Base-by-base conservation (phyloP, 2,113 vertebrate genomes). In the Erinaceus europaeus region DNA sequence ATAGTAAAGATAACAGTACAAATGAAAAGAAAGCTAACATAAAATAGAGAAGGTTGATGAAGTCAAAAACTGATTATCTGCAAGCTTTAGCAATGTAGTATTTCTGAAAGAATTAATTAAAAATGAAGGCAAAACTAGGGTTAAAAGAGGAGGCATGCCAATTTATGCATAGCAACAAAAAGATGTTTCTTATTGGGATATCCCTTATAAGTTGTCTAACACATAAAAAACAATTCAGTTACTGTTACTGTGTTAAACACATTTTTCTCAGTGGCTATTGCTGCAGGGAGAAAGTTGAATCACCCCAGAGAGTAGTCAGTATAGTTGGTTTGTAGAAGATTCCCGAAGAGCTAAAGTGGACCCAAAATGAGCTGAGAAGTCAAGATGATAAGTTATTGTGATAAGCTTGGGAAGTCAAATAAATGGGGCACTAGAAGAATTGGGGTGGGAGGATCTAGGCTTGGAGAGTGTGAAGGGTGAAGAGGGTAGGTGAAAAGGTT, bases 41-140 rank as follows among this genome's bases (percentile, higher is more conserved):
- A 14, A 1, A 21, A 3, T 44, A 68, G 18, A 82, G 32, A 77
- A 90, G 27, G 74, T 21, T 18, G 38, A 44, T 50, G 42, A 36
- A 53, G 11, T 25, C 20, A 40, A 90, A 61, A 3, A 38, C 3
- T 44, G 88, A 34, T 73, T 84, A n/a, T 84, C 57, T 87, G 65
- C 53, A 90, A 83, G 25, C 23, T 59, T 23, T 27, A 68, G 36
- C 7, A 62, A 20, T 32, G 38, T 52, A 53, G 6, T 36, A 6
- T 72, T n/a, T 88, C 32, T 44, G 29, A 67, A 32, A 81, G 50
- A 42, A 68, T 36, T 62, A 68, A 44, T 71, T 11, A 27, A 4
- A 72, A 69, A 57, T 15, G 59, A 86, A 57, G n/a, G 2, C 17
- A 78, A 57, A 72, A 23, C 71, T 57, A 62, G 34, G n/a, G 46